phyloP scores from a whole-genome alignment of 1,140 invertebrate genomes.

The Bombus superbus region DNA sequence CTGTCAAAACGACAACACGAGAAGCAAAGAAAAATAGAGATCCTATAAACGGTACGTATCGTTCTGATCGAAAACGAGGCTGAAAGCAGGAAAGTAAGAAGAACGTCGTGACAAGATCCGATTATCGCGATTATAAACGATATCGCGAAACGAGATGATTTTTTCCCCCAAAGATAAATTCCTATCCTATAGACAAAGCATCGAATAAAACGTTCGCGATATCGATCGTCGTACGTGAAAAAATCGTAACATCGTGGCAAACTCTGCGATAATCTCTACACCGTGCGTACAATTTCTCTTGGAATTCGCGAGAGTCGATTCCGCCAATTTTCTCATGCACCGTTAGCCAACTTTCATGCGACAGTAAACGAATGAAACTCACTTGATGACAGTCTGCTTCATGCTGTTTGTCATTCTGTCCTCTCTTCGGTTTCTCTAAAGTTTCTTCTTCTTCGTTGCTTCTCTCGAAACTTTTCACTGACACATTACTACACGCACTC shows the following conservation, averaged over 20 bases:
- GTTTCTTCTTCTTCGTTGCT: not conserved
- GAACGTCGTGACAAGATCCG: not conserved
- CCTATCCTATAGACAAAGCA: too few species aligned
- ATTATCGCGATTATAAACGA: not conserved
- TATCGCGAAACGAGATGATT: not conserved
- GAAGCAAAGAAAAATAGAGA: not conserved
- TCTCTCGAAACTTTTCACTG: conserved; percentile 36
- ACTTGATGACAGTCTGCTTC: conserved; percentile 82
- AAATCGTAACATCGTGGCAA: too few species aligned
- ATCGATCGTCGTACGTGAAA: too few species aligned
- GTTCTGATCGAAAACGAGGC: not conserved
- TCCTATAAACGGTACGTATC: not conserved
- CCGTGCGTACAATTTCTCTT: too few species aligned
- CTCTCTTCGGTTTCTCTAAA: not conserved
- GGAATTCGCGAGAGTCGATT: too few species aligned
- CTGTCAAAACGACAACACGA: not conserved
- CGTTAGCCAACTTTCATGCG: not conserved
- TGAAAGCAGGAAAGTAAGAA: not conserved
- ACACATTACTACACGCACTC: conserved; percentile 61
- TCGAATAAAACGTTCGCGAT: too few species aligned
- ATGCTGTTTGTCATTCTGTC: conserved; percentile 79
- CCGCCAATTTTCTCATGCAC: not conserved
- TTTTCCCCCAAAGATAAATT: not conserved
- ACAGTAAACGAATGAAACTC: conserved; percentile 66
- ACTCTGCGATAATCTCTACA: too few species aligned